Evolutionary conservation across 2,888 invertebrate genomes (phyloP).

Genomic region (Eupithecia dodoneata): DNA sequence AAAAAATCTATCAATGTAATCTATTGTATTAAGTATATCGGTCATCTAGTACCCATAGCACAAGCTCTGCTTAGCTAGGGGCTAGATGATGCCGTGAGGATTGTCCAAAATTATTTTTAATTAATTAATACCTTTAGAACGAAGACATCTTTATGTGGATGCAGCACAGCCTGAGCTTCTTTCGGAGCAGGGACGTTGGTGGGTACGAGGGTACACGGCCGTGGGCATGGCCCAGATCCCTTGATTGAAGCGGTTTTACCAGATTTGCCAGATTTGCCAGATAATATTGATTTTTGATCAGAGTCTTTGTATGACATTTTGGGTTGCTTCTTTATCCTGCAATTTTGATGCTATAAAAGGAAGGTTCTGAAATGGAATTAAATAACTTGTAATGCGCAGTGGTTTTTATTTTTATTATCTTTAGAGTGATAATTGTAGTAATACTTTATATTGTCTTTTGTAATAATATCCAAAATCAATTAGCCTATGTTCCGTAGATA

Average conservation of each 20-base stretch:
- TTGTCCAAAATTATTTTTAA: no score
- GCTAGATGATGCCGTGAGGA: no score
- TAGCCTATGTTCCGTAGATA: no score
- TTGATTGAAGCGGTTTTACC: not conserved
- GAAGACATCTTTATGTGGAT: conserved; percentile 86
- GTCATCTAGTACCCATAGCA: no score
- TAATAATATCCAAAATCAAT: no score
- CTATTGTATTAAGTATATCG: no score
- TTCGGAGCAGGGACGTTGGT: conserved; percentile 65
- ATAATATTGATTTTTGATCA: not conserved
- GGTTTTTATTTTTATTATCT: not conserved
- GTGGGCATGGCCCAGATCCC: conserved; percentile 54
- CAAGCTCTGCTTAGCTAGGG: no score
- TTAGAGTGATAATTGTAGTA: no score
- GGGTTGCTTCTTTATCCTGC: not conserved
- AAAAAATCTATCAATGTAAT: no score
- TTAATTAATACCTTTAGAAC: conserved; percentile 77
- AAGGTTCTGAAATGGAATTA: not conserved
- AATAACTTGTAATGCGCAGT: not conserved
- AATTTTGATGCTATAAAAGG: not conserved
- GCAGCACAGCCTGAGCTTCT: conserved; percentile 71
- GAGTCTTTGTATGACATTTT: not conserved
- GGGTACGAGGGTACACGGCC: conserved; percentile 65
- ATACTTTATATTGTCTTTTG: no score
- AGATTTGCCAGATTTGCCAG: not conserved